These are phyloP conservation scores for Abrostola tripartita DNA, from an alignment of 2,888 invertebrate genomes.

Conservation along the genomic window DNA sequence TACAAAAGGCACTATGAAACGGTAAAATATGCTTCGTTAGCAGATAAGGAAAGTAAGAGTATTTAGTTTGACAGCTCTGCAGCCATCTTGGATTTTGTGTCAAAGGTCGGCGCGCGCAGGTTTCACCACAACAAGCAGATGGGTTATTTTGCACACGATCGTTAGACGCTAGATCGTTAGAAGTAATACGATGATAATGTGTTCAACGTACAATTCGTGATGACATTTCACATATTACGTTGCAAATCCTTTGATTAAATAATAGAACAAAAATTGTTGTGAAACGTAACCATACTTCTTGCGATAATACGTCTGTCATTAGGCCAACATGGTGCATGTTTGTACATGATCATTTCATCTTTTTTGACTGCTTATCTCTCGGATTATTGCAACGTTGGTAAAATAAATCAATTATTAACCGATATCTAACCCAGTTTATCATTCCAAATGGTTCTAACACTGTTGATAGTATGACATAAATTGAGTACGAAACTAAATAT, in stretches of 20 bases:
- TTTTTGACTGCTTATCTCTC: constrained; percentile 3
- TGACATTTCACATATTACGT: constrained; percentile 52
- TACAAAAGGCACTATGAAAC: constrained; percentile 63
- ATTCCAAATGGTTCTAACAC: not conserved
- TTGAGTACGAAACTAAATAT: no score
- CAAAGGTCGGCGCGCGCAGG: constrained; percentile 80
- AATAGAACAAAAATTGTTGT: constrained; percentile 36
- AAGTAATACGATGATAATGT: constrained; percentile 71
- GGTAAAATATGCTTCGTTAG: constrained; percentile 75
- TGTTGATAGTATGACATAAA: no score
- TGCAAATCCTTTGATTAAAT: constrained; percentile 43
- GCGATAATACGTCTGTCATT: constrained; percentile 26
- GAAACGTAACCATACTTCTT: constrained; percentile 32
- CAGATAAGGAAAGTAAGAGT: constrained; percentile 82
- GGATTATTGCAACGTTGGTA: not conserved
- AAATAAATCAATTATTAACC: not conserved
- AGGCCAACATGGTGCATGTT: constrained; percentile 8
- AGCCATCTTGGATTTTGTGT: constrained; percentile 81
- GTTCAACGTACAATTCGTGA: constrained; percentile 56
- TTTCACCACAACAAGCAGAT: constrained; percentile 77
- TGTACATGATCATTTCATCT: constrained; percentile 17
- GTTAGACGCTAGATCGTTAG: constrained; percentile 59
- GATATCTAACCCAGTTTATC: constrained; percentile 1
- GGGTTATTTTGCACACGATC: constrained; percentile 73
- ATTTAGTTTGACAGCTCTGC: constrained; percentile 79